These are phyloP conservation scores for Cantharis flavilabris DNA, from an alignment of 2,888 invertebrate genomes.

Conservation along the genomic window DNA sequence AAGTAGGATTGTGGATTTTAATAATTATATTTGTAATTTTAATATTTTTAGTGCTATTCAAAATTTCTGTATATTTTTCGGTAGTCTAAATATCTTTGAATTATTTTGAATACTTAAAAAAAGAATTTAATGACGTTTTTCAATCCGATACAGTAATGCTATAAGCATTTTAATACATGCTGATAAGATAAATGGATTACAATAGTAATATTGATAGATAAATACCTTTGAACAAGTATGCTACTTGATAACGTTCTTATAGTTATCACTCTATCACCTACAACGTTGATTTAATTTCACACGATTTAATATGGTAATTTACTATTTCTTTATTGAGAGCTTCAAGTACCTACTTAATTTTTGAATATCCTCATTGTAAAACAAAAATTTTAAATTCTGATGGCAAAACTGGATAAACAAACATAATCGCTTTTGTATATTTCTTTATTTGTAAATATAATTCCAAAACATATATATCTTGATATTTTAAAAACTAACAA, in stretches of 20 bases:
- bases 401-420: too few relatives aligned
- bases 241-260: not conserved
- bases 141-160: not conserved
- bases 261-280: not conserved
- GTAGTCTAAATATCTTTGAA: not conserved
- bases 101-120: not conserved
- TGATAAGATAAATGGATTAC: slow-evolving; percentile 2
- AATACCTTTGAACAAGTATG: not conserved
- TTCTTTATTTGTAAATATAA: too few relatives aligned
- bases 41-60: too few relatives aligned
- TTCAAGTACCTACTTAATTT: not conserved
- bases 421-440: too few relatives aligned
- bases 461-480: too few relatives aligned
- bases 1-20: too few relatives aligned
- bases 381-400: not conserved
- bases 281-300: not conserved
- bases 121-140: not conserved
- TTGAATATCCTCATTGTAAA: not conserved
- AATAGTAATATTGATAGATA: not conserved
- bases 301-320: not conserved
- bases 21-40: too few relatives aligned
- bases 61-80: too few relatives aligned
- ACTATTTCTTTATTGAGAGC: not conserved
- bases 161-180: not conserved
- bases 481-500: not conserved